Evolutionary conservation across 2,888 invertebrate genomes (phyloP), one percentile per base, ranked within the genome.

Genomic region (Coelogynopora nodosa): DNA sequence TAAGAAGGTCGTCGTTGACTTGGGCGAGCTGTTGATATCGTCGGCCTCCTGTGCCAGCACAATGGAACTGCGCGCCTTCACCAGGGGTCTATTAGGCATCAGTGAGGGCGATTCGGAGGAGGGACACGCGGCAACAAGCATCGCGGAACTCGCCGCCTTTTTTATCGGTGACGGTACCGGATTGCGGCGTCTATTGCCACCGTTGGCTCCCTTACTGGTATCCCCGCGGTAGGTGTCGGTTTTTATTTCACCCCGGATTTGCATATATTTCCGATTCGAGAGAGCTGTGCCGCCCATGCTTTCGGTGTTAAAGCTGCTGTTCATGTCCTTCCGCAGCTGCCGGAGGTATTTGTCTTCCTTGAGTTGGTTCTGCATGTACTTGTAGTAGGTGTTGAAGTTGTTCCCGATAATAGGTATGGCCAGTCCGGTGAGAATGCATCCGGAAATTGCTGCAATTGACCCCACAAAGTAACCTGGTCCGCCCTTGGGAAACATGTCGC

Each of bases 301-400:
- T 18, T 82, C 29, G 1, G 2, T 82, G 82, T 82, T 82, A 18
- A 82, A 31, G 29, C 82, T 82, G 23, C 30, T 82, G 30, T 81
- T 85, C 23, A 86, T 30, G 80, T 87, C 87, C 30, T 87, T 87
- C 2, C 81, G 28, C 29, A 87, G 30, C 28, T 87, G 74, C 26
- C 88, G 88, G 13, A 87, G 86, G 84, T 87, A 87, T 84, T 87
- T 87, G 49, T 88, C 84, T 30, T 87, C 86, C 67, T 87, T 87
- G 49, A 87, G 27, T 30, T 87, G 87, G 31, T 87, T 87, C 74
- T 87, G 83, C 87, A 87, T 87, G 67, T 87, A 87, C 87, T 84
- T 87, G 84, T 87, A 87, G 67, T 87, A 87, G 26, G 87, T 87
- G 84, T 87, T 87, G 67, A 87, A 87, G 49, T 87, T 87, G 84